Evolutionary conservation across 2,797 vertebrate genomes (phyloP).

Genomic region (Eleutherodactylus coqui): DNA sequence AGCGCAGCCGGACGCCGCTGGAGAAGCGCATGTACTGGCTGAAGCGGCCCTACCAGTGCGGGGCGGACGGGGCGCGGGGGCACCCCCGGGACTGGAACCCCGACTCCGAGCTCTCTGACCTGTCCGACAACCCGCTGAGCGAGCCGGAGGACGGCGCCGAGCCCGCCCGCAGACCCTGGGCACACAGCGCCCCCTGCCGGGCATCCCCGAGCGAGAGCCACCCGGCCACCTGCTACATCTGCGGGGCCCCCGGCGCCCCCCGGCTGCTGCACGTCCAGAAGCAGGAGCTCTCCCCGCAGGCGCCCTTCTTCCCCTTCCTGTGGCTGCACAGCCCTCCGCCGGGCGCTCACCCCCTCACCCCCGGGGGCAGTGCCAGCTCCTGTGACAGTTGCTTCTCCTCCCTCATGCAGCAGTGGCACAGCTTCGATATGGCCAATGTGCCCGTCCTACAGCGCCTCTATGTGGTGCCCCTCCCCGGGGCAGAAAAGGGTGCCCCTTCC

Average conservation of each 20-base stretch:
- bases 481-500: conserved; percentile 64
- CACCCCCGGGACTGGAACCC: conserved; percentile 72
- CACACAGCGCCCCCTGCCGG: conserved; percentile 28
- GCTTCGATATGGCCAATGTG: conserved; percentile 90
- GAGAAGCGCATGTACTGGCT: conserved; percentile 99
- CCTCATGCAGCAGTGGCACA: conserved; percentile 95
- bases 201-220: neutral
- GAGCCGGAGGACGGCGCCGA: conserved; percentile 80
- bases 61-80: conserved; percentile 75
- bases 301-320: conserved; percentile 91
- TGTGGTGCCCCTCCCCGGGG: conserved; percentile 84
- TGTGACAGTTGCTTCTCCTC: conserved; percentile 91
- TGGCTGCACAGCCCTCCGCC: conserved; percentile 86
- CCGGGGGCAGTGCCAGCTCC: conserved; percentile 85
- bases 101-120: conserved; percentile 88
- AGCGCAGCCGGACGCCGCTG: conserved; percentile 90
- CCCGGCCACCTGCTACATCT: conserved; percentile 83
- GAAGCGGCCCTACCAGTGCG: conserved; percentile 94
- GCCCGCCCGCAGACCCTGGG: conserved; percentile 25
- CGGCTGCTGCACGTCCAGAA: conserved; percentile 90
- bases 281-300: conserved; percentile 83
- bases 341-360: conserved; percentile 84
- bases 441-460: conserved; percentile 95
- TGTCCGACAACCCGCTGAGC: conserved; percentile 87
- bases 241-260: conserved; percentile 78